Evolutionary conservation across 2,888 invertebrate genomes (phyloP).

Genomic region (Arrhopalites spinosus): DNA sequence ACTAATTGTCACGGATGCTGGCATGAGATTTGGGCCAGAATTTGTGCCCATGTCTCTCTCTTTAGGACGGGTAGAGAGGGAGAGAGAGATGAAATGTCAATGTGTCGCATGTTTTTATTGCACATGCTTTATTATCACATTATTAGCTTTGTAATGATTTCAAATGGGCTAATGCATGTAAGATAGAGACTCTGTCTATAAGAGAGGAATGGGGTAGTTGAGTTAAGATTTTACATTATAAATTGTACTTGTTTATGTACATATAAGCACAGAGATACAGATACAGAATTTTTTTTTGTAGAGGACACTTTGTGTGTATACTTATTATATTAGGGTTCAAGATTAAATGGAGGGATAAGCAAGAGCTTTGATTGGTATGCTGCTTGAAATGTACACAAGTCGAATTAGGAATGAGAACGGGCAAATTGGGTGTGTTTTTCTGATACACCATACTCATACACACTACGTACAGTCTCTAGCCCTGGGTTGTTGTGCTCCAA

Average conservation of each 20-base stretch:
- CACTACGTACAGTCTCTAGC: too few relatives aligned
- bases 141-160: slow-evolving; percentile 27
- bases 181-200: background rate
- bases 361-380: slow-evolving; percentile 36
- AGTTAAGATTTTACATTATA: background rate
- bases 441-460: too few relatives aligned
- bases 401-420: slow-evolving; percentile 29
- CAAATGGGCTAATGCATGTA: slow-evolving; percentile 2
- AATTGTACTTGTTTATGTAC: background rate
- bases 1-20: slow-evolving; percentile 45
- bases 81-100: background rate
- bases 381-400: slow-evolving; percentile 28
- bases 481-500: too few relatives aligned
- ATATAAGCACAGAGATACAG: background rate
- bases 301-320: background rate
- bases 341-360: background rate
- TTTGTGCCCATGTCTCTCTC: background rate
- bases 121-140: slow-evolving; percentile 2
- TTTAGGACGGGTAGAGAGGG: background rate
- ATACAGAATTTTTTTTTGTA: background rate
- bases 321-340: background rate
- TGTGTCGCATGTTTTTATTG: slow-evolving; percentile 1
- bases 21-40: slow-evolving; percentile 4
- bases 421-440: slow-evolving; percentile 36
- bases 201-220: background rate